Evolutionary conservation across 1,140 invertebrate species (phyloP), one percentile per base, ranked within the genome.

Genomic region (Drosophila jambulina): DNA sequence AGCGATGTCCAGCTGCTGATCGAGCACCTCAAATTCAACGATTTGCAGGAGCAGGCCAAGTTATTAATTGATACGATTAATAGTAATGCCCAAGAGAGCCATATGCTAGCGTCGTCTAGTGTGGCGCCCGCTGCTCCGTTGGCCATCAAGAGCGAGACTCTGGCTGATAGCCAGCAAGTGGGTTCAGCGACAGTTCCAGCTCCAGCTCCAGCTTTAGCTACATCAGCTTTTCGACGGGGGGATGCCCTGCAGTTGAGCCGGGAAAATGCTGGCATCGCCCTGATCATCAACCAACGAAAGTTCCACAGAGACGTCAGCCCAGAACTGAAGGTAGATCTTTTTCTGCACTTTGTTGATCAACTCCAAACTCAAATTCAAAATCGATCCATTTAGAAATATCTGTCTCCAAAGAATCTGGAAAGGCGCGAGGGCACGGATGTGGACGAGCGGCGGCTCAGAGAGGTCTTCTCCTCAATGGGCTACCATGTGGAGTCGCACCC

Each of bases 251-350:
- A 75, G 19, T 49, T 93, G 21, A 68, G 53, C 0, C 65, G 46
- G 1, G 45, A 82, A 5, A 59, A 70, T 5, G 91, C 91, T 1
- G 92, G 91, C 23, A 82, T 83, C 43, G 32, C 85, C 12, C 40
- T 93, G 5, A 93, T 93, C 3, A 91, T 93, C 19, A 93, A 92
- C 69, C 92, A 93, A 42, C 63, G 69, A 15, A 21, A n/a, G 4
- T 93, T 93, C 36, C 72, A 91, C 68, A 51, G 48, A 15, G 4
- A 91, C 15, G 82, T 72, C 17, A 43, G 12, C 38, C 46, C 59
- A 2, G 56, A 72, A 27, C 15, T 75, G 0, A 32, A 21, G 21
- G 85, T 90, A 46, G 53, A 25, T 60, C 0, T 40, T n/a, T 12
- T 9, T 21, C 13, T 2, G 7, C 5, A 3, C 42, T 15, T 15